phyloP scores from a whole-genome alignment of 2,113 vertebrate genomes.

The Xenus cinereus region DNA sequence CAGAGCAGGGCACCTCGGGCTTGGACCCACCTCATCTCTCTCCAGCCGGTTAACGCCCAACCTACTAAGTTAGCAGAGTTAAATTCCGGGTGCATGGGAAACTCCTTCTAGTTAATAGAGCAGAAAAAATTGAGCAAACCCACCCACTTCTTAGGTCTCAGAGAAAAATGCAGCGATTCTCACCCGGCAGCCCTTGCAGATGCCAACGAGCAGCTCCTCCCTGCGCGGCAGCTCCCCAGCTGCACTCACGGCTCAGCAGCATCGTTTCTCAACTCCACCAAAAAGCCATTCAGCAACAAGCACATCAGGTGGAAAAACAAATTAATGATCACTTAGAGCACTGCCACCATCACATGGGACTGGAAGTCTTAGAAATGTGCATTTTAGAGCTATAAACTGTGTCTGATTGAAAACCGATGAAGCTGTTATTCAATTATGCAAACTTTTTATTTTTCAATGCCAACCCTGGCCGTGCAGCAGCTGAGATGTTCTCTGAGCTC shows the following conservation, averaged over 20 bases:
- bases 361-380: fast-evolving
- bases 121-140: constrained; percentile 24
- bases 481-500: neutral
- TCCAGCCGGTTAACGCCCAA: neutral
- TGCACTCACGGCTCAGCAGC: neutral
- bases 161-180: neutral
- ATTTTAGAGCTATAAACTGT: neutral
- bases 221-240: neutral
- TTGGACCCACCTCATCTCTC: neutral
- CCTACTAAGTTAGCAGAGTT: neutral
- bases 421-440: neutral
- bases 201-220: neutral
- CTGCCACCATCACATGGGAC: neutral
- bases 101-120: constrained; percentile 4
- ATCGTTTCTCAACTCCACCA: neutral
- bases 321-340: neutral
- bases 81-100: neutral
- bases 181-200: neutral
- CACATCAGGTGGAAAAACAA: neutral
- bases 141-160: neutral
- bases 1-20: neutral
- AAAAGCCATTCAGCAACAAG: neutral
- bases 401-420: neutral
- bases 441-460: neutral
- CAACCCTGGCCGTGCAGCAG: neutral